Evolutionary conservation across 2,797 vertebrate genomes (phyloP).

Genomic region (Euthynnus affinis): DNA sequence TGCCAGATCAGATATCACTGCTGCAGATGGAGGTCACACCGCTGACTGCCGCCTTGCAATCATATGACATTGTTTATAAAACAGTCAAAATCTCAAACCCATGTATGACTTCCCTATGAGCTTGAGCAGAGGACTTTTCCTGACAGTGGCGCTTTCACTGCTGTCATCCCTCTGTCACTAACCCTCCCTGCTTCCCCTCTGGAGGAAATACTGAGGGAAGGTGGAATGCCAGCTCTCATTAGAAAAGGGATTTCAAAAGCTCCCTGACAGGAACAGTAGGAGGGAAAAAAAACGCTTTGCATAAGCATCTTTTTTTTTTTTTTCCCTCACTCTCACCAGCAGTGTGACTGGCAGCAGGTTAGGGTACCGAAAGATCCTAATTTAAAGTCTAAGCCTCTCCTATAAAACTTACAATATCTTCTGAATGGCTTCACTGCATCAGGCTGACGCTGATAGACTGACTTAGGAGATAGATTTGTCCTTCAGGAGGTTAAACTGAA

Average conservation of each 20-base stretch:
- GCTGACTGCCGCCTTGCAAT: slow-evolving; percentile 35
- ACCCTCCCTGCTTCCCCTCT: slow-evolving; percentile 46
- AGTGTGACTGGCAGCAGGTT: slow-evolving; percentile 72
- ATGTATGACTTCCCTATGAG: slow-evolving; percentile 9
- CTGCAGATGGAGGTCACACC: slow-evolving; percentile 49
- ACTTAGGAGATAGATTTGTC: slow-evolving; percentile 45
- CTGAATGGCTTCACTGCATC: slow-evolving; percentile 51
- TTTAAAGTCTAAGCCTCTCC: slow-evolving; percentile 67
- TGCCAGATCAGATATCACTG: slow-evolving; percentile 45
- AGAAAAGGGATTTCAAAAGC: slow-evolving; percentile 74
- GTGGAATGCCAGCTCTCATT: slow-evolving; percentile 75
- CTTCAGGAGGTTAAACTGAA: slow-evolving; percentile 36
- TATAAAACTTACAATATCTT: slow-evolving; percentile 55
- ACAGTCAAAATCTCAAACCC: slow-evolving; percentile 39
- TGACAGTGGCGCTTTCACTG: slow-evolving; percentile 58
- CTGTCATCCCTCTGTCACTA: slow-evolving; percentile 52
- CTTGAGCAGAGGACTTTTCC: slow-evolving; percentile 52
- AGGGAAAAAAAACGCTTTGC: slow-evolving; percentile 62
- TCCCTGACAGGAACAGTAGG: slow-evolving; percentile 71
- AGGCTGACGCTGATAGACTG: slow-evolving; percentile 28
- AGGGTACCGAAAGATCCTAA: slow-evolving; percentile 58
- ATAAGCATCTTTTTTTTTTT: slow-evolving; percentile 75
- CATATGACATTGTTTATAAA: slow-evolving; percentile 50
- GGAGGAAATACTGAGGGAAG: slow-evolving; percentile 66
- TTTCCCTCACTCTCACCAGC: slow-evolving; percentile 47